Evolutionary conservation across 2,888 invertebrate genomes (phyloP).

Genomic region (Hypomecis punctinalis): DNA sequence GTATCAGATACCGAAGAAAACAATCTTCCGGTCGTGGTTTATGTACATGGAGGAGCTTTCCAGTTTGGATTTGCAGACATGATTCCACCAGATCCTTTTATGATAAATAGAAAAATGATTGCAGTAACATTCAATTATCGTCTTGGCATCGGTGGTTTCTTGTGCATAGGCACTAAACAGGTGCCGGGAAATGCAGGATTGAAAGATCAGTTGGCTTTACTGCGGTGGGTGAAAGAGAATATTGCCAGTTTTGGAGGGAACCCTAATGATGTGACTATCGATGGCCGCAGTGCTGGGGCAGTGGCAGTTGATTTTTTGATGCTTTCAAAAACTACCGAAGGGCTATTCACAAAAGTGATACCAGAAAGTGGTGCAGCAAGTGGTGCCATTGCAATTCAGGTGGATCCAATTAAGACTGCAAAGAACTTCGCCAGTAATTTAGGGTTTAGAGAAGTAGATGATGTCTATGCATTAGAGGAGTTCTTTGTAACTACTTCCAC

Average conservation of each 20-base stretch:
- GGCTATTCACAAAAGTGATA: slow-evolving; percentile 61
- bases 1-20: slow-evolving; percentile 55
- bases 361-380: slow-evolving; percentile 58
- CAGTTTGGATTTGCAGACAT: no score
- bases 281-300: slow-evolving; percentile 60
- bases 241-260: slow-evolving; percentile 61
- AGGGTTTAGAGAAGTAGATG: slow-evolving; percentile 52
- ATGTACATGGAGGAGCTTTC: slow-evolving; percentile 76
- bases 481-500: slow-evolving; percentile 59
- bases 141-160: slow-evolving; percentile 51
- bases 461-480: slow-evolving; percentile 56
- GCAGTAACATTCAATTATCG: slow-evolving; percentile 18
- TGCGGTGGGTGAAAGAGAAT: slow-evolving; percentile 60
- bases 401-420: slow-evolving; percentile 59
- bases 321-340: no score
- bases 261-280: slow-evolving; percentile 59
- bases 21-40: slow-evolving; percentile 67
- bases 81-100: slow-evolving; percentile 49
- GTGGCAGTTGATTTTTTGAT: slow-evolving; percentile 55
- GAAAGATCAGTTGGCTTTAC: slow-evolving; percentile 64
- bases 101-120: slow-evolving; percentile 32
- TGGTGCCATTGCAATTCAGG: slow-evolving; percentile 53
- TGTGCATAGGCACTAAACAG: slow-evolving; percentile 63
- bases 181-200: slow-evolving; percentile 67
- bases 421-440: slow-evolving; percentile 54